Conservation (phyloP, 2,888 invertebrate genomes). For the Hanleya hanleyi region DNA sequence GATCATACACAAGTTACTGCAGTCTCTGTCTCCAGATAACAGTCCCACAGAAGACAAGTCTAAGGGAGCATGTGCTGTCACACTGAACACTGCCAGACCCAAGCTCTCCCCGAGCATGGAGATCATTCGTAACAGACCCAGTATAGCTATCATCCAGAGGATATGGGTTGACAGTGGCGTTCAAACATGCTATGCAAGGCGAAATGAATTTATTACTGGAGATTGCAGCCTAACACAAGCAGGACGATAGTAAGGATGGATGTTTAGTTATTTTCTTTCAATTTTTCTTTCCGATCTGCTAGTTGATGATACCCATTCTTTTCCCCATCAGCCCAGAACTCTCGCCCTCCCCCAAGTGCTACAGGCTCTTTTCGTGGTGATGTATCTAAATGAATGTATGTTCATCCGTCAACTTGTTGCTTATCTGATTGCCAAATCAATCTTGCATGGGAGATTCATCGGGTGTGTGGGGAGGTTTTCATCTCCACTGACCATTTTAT, state of each 20-base stretch:
- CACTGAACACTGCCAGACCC: not conserved
- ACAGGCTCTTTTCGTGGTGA: too few relatives aligned
- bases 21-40: constrained; percentile 31
- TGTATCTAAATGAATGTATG: too few relatives aligned
- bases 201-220: constrained; percentile 35
- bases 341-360: too few relatives aligned
- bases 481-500: too few relatives aligned
- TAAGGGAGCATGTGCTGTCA: not conserved
- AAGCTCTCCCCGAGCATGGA: constrained; percentile 5
- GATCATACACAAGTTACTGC: constrained; percentile 45
- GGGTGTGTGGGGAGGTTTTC: too few relatives aligned
- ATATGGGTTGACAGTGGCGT: constrained; percentile 57
- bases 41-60: constrained; percentile 33
- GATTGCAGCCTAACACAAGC: constrained; percentile 43
- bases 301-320: too few relatives aligned
- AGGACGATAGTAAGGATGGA: constrained; percentile 58
- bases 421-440: too few relatives aligned
- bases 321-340: too few relatives aligned
- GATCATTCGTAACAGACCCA: constrained; percentile 16
- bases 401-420: too few relatives aligned
- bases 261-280: too few relatives aligned
- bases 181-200: constrained; percentile 47
- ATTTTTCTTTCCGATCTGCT: too few relatives aligned
- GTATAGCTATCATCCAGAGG: constrained; percentile 44
- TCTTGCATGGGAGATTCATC: too few relatives aligned